These are phyloP conservation scores for Periplaneta americana DNA, from an alignment of 1,140 invertebrate genomes.

Conservation along the genomic window DNA sequence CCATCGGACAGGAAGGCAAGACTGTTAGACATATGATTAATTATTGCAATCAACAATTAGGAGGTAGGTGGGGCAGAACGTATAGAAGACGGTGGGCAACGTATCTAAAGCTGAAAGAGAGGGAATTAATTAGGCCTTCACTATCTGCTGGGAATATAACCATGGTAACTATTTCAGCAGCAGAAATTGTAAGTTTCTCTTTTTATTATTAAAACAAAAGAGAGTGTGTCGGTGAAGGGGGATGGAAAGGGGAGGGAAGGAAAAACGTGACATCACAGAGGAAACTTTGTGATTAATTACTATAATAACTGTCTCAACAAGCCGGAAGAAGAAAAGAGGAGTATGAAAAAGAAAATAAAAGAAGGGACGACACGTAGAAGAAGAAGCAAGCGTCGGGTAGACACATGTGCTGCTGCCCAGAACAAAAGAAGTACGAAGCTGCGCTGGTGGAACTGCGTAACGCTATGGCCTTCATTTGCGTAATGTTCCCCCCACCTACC, in stretches of 20 bases:
- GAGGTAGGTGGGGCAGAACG: too few species aligned
- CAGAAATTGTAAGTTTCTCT: not conserved
- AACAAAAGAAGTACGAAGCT: not conserved
- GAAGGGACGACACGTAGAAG: not conserved
- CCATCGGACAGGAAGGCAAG: not conserved
- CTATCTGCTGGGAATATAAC: too few species aligned
- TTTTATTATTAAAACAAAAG: not conserved
- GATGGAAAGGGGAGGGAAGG: not conserved
- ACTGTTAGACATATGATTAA: not conserved
- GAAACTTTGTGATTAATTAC: conserved; percentile 11
- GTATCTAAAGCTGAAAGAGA: not conserved
- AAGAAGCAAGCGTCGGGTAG: not conserved
- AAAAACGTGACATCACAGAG: not conserved
- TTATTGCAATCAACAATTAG: not conserved
- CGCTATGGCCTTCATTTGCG: too few species aligned
- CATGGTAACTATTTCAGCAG: not conserved
- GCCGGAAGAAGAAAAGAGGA: conserved; percentile 4
- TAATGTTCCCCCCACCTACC: not conserved
- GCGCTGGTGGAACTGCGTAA: not conserved
- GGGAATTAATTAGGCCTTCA: not conserved
- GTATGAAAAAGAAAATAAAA: not conserved
- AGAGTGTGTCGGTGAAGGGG: too few species aligned
- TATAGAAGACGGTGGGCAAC: not conserved
- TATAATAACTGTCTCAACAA: conserved; percentile 4
- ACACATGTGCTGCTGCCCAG: not conserved